Percentiles rank a stretch among this genome's conserved stretches.
Conservation (phyloP, 1,140 invertebrate genomes). For the Agrilus planipennis region DNA sequence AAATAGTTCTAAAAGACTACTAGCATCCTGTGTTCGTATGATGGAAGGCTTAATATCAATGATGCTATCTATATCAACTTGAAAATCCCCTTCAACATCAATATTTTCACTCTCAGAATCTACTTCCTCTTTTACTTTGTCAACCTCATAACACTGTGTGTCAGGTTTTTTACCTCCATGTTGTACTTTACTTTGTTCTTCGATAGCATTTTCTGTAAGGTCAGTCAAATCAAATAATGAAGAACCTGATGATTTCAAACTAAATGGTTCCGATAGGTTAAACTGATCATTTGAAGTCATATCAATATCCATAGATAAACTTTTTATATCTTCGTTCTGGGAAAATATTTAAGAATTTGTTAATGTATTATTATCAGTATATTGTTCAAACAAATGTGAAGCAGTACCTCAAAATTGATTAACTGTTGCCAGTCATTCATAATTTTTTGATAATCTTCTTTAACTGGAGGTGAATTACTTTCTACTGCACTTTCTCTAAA, state of each 20-base stretch:
- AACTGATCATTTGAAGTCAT: too few species aligned
- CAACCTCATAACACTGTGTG: too few species aligned
- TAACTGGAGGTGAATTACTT: slow-evolving; percentile 12
- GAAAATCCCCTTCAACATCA: too few species aligned
- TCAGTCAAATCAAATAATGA: too few species aligned
- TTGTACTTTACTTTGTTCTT: too few species aligned
- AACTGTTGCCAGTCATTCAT: slow-evolving; percentile 18
- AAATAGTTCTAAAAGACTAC: slow-evolving; percentile 41
- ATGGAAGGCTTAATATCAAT: slow-evolving; percentile 26
- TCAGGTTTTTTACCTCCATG: not conserved
- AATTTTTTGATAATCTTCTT: slow-evolving; percentile 18
- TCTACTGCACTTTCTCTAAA: slow-evolving; percentile 8
- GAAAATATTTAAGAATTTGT: too few species aligned
- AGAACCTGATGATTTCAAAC: too few species aligned
- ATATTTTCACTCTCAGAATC: not conserved
- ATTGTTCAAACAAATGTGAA: not conserved
- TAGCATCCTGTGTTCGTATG: slow-evolving; percentile 39
- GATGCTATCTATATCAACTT: slow-evolving; percentile 30
- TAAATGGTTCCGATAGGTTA: too few species aligned
- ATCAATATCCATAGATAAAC: too few species aligned
- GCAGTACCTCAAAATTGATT: slow-evolving; percentile 17
- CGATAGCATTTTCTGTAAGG: too few species aligned
- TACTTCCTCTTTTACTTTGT: not conserved
- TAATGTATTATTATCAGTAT: too few species aligned
- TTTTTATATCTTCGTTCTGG: too few species aligned